Evolutionary conservation across 2,797 vertebrate genomes (phyloP), one percentile per base, ranked within the genome.

Genomic region (Pagetopsis macropterus): DNA sequence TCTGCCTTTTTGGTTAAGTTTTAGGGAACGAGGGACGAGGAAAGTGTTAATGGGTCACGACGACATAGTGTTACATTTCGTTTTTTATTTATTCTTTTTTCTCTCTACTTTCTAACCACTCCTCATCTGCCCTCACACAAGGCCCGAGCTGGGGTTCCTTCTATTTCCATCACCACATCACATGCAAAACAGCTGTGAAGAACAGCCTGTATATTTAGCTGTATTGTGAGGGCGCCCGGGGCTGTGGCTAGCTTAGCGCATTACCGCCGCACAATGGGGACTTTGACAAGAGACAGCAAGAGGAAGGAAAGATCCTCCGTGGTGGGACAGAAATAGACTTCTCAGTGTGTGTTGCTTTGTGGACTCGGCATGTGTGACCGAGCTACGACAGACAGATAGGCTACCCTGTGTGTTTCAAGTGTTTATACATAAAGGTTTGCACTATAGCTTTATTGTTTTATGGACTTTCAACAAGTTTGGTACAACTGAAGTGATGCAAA

Each of bases 121-220:
- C 71, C 71, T 78, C 68, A 15, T 49, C 77, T 60, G 3, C 62
- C 65, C 75, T 84, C 45, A 85, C 83, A 84, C 84, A 81, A 65
- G 86, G 80, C 81, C 70, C 85, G 89, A 76, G 86, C 84, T 49
- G 84, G 84, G 79, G 65, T 84, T 57, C 76, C 61, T 79, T 88
- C 92, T 93, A 93, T 95, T 94, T 94, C 87, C 86, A 91, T 90
- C 87, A 66, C 75, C 85, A 81, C 86, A 94, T 95, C 94, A 95
- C 95, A 95, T 95, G 94, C 93, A 94, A 92, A 94, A 94, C 94
- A 94, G 94, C 94, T 94, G 94, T 93, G 92, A 91, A 84, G 91
- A 93, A 87, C 88, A 82, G 88, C 66, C 82, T 85, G 84, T 95
- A 93, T 93, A 94, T 94, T 94, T 94, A 93, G 92, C 81, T 63